Base-by-base conservation (phyloP, 2,888 invertebrate species). In the Drosophila tanythrix region DNA sequence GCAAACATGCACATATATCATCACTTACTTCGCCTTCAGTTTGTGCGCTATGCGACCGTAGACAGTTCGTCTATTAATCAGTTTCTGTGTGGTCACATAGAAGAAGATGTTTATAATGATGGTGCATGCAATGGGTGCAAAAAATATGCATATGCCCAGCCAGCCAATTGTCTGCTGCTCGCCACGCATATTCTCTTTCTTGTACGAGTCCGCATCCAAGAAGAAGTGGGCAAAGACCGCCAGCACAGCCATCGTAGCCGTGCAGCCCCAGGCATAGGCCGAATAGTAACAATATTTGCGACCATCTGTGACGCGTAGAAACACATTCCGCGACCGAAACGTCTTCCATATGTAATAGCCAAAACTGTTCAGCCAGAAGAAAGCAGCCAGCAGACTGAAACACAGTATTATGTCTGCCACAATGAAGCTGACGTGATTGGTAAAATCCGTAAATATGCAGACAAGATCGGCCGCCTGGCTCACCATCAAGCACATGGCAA, bases 311-410 rank as follows among this genome's bases (percentile, higher is more conserved):
- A 97, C 96, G 65, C 97, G 94, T 6, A 97, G 93, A 88, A 97
- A 97, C 5, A 97, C 97, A 92, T 97, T 97, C 55, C 97, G 94
- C 7, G 97, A 97, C 87, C 97, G 96, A 91, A 97, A 97, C 1
- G 97, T 97, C 92, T 96, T 97, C 97, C 97, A 97, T 74, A 97
- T 96, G 91, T 97, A 97, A 91, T 96, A 97, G 58, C 97, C 97
- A 74, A 97, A 94, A 90, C 97, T 96, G 82, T 96, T 97, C 4
- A 97, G 93, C 97, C 97, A 97, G 90, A 97, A 97, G 93, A 97
- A 97, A 59, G 97, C 96, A 38, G 96, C 97, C 78, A 97, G 91
- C 62, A 97, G 93, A 88, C 96, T 96, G 62, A 96, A 94, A 87
- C 97, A 97, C 79, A 96, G 94, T 81, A 97, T 94, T 8, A 96